Conservation (phyloP, 2,113 vertebrate species). For the Psammodynastes pulverulentus region DNA sequence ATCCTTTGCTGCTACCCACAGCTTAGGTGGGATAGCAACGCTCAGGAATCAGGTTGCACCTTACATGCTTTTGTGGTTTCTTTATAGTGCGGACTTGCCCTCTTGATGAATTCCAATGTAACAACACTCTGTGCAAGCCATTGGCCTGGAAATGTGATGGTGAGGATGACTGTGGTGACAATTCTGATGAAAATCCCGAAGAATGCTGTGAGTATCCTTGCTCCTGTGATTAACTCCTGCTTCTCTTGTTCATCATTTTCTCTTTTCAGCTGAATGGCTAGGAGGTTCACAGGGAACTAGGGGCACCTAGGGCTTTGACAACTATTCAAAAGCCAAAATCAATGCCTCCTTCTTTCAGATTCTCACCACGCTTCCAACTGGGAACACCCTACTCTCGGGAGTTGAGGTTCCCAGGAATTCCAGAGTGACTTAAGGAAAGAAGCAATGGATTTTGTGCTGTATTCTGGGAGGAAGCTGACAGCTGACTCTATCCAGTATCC, state of each 20-base stretch:
- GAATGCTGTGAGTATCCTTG: conserved; percentile 80
- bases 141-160: conserved; percentile 94
- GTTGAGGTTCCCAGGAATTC: neutral
- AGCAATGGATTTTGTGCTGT: neutral
- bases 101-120: conserved; percentile 92
- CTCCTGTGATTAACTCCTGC: accelerated
- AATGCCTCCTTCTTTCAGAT: neutral
- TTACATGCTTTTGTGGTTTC: neutral
- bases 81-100: conserved; percentile 84
- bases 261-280: neutral
- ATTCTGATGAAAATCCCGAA: conserved; percentile 90
- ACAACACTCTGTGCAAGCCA: conserved; percentile 94
- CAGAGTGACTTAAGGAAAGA: neutral
- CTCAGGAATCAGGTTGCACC: neutral
- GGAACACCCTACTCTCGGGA: accelerated
- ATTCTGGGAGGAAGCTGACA: neutral
- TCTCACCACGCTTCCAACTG: neutral
- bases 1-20: neutral
- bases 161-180: conserved; percentile 95
- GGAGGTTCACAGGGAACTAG: neutral
- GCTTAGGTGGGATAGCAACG: neutral
- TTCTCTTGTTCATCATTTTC: neutral
- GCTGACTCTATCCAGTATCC: neutral
- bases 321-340: neutral
- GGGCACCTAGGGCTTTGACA: neutral